These are phyloP conservation scores for Chiloscyllium plagiosum DNA, from an alignment of 2,113 vertebrate species.

Conservation along the genomic window DNA sequence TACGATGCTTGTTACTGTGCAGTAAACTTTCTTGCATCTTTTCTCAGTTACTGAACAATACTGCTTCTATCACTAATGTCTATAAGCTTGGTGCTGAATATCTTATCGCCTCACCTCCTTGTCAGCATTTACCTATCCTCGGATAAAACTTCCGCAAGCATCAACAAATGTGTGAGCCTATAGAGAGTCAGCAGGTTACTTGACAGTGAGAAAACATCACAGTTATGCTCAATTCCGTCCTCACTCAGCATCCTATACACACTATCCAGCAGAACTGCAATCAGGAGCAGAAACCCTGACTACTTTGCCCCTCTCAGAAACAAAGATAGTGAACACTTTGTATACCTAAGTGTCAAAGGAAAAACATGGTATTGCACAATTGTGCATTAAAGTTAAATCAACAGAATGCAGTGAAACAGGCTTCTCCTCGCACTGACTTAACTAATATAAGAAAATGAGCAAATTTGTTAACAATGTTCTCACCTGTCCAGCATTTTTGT, in stretches of 20 bases:
- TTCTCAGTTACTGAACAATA: background rate
- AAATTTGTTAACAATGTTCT: conserved; percentile 28
- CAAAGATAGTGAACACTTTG: background rate
- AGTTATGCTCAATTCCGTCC: background rate
- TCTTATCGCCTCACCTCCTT: background rate
- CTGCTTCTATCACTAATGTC: background rate
- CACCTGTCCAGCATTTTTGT: conserved; percentile 98
- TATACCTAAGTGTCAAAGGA: background rate
- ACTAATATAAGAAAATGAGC: background rate
- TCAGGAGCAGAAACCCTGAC: conserved; percentile 1
- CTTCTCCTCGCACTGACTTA: background rate
- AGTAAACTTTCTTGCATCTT: background rate
- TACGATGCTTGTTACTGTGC: background rate
- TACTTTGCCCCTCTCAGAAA: background rate
- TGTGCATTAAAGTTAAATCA: background rate
- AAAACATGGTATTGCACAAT: background rate
- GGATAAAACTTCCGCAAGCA: background rate
- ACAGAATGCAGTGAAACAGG: background rate
- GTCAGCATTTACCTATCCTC: background rate
- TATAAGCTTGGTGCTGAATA: background rate
- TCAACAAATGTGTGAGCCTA: background rate
- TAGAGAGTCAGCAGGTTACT: background rate
- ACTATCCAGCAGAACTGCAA: background rate
- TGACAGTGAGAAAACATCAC: background rate
- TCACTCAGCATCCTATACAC: background rate